Base-by-base conservation (phyloP, 2,113 vertebrate species). In the Pygoscelis antarcticus region DNA sequence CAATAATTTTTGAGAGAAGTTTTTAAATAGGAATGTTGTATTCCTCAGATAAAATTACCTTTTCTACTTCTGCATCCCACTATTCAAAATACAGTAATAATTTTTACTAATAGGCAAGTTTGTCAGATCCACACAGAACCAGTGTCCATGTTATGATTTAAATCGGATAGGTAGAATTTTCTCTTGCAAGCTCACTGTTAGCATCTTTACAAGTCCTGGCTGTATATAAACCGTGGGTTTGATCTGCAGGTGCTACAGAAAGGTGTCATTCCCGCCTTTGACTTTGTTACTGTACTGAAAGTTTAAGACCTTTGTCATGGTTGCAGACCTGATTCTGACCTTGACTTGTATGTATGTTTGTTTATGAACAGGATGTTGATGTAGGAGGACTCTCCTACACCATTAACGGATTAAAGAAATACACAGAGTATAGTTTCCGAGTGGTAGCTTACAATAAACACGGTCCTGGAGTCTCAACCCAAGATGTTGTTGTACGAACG, bases 371-470 rank as follows among this genome's bases (percentile, higher is more conserved):
- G 99, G 99, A 99, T 38, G 57, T 99, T 46, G 99, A 99, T 20
- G 97, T 99, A 10, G 98, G 96, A 29, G 97, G 97, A 81, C 99
- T 98, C 91, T 99, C 99, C 5, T 98, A 99, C 97, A 98, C 98
- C 44, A 92, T 99, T 83, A 98, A 52, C 0, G 99, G 99, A 5
- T 97, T 99, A 96, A 99, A 99, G 98, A 99, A 99, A 93, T 99
- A 99, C 90, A 99, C 99, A 0, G 99, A 99, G 92, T 99, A 99
- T 96, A 99, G 98, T 89, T 99, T 99, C 96, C 98, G 99, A 13
- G 99, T 99, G 80, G 99, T 99, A 55, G 99, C 99, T 47, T 99
- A 99, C 97, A 99, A 99, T 97, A 99, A 99, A 74, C 99, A 99
- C 10, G 99, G 99, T 1, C 98, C 99, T 1, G 99, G 99, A 13